Evolutionary conservation across 1,140 invertebrate species (phyloP).

Genomic region (Pseudomyrmex dendroicus): DNA sequence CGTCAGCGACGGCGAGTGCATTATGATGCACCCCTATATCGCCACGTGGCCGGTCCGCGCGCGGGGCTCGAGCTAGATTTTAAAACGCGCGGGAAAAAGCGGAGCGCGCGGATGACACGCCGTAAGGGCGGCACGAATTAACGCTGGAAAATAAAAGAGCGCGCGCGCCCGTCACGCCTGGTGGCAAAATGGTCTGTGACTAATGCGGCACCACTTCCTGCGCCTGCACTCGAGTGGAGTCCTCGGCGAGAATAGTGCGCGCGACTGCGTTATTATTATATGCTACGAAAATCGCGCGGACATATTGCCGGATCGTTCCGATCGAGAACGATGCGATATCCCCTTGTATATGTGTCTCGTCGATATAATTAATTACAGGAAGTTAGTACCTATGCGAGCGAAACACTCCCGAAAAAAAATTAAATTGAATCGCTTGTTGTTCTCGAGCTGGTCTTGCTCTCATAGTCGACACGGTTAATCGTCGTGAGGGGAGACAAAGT

Average conservation of each 20-base stretch:
- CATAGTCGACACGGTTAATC: slow-evolving; percentile 38
- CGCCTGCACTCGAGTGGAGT: slow-evolving; percentile 58
- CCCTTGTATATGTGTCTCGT: slow-evolving; percentile 3
- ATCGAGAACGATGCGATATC: background rate
- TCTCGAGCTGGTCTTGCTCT: slow-evolving; percentile 36
- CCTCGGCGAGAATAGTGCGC: slow-evolving; percentile 17
- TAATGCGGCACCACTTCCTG: slow-evolving; percentile 78
- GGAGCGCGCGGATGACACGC: slow-evolving; percentile 47
- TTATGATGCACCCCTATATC: slow-evolving; percentile 80
- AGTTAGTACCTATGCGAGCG: slow-evolving; percentile 60
- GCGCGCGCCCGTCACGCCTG: slow-evolving; percentile 82
- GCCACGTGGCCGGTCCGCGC: slow-evolving; percentile 79
- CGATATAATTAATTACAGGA: slow-evolving; percentile 79
- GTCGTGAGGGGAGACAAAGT: slow-evolving; percentile 9
- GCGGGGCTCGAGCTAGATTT: slow-evolving; percentile 75
- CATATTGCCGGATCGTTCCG: slow-evolving; percentile 79
- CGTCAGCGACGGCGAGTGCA: slow-evolving; percentile 71
- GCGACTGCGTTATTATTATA: slow-evolving; percentile 32
- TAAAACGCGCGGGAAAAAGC: slow-evolving; percentile 79
- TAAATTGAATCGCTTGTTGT: slow-evolving; percentile 59
- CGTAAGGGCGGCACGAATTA: slow-evolving; percentile 78
- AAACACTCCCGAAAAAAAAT: slow-evolving; percentile 53
- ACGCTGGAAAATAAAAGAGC: slow-evolving; percentile 81
- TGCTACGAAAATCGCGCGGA: slow-evolving; percentile 79
- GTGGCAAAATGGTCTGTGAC: slow-evolving; percentile 84